phyloP scores from a whole-genome alignment of 2,113 vertebrate species.

The Oryzias melastigma region DNA sequence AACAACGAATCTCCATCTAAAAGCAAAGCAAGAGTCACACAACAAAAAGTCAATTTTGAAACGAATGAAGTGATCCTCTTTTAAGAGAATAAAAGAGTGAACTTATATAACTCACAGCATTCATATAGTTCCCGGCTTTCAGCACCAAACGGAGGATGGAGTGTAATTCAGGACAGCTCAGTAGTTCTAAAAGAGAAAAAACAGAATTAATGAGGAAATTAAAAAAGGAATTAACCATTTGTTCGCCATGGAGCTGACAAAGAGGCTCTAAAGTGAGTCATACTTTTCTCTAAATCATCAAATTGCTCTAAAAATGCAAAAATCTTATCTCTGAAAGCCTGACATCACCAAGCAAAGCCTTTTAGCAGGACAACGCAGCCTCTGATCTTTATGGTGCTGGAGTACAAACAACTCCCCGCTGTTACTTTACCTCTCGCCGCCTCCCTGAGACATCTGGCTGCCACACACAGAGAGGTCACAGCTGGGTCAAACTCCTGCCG shows the following conservation, averaged over 20 bases:
- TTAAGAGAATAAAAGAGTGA: constrained; percentile 11
- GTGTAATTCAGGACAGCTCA: constrained; percentile 83
- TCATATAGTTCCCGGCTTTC: constrained; percentile 85
- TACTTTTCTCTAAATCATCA: constrained; percentile 13
- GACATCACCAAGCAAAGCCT: constrained; percentile 10
- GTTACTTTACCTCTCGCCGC: constrained; percentile 79
- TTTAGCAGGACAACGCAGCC: constrained; percentile 12
- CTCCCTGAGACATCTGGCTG: constrained; percentile 80
- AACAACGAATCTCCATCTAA: constrained; percentile 50
- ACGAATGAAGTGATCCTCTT: constrained; percentile 29
- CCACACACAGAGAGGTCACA: constrained; percentile 81
- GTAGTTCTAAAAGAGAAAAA: constrained; percentile 70
- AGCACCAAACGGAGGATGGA: constrained; percentile 81
- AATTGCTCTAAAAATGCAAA: constrained; percentile 7
- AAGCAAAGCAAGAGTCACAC: constrained; percentile 32
- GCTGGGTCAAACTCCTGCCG: constrained; percentile 83
- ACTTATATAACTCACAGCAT: constrained; percentile 74
- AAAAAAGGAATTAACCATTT: constrained; percentile 16
- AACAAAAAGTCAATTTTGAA: constrained; percentile 17
- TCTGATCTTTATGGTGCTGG: constrained; percentile 20
- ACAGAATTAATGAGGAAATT: constrained; percentile 9
- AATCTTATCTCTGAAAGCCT: background rate
- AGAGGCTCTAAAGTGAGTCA: constrained; percentile 24
- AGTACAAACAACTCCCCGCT: constrained; percentile 52
- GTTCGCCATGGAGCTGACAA: background rate